Evolutionary conservation across 2,888 invertebrate species (phyloP), one percentile per base, ranked within the genome.

Genomic region (Achlya flavicornis): DNA sequence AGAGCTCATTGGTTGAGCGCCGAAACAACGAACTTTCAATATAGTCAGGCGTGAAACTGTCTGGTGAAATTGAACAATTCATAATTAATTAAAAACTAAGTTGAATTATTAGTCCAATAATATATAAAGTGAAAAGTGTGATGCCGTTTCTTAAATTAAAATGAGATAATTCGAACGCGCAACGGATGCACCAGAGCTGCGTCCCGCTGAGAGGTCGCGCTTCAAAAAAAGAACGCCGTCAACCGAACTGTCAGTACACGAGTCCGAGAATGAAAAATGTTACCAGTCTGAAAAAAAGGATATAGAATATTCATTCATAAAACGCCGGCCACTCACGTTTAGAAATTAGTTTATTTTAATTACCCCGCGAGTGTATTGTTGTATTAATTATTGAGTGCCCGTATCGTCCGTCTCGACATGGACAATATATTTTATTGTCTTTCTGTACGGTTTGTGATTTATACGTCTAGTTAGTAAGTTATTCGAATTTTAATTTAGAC

Each of bases 321-420:
- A 89, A 83, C 78, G 72, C 78, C 73, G 82, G 77, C 81, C 88
- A 84, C 84, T 87, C 86, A 84, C 78, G 83, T 85, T 91, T 87
- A 86, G 88, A 91, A 91, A 92, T 93, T 91, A 91, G 93, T 93
- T 93, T 92, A 92, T 93, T 93, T 93, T 93, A 93, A 93, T 93
- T 91, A 93, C 88, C 81, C 85, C 80, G 81, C 86, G 84, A 87
- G 83, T 81, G 88, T 87, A 92, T 92, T 92, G 90, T 92, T 90
- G 86, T 93, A 91, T 92, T 92, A 90, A 93, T 92, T 90, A 91
- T 90, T 86, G 78, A 75, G 78, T 80, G 60, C 80, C 78, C 83
- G 80, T 77, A 79, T 80, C 81, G 79, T 78, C 79, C 75, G 79
- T 80, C 76, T 74, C 79, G 78, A 67, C 69, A 79, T 87, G 86